Base-by-base conservation (phyloP, 2,797 vertebrate genomes). In the Rhynchotus rufescens region DNA sequence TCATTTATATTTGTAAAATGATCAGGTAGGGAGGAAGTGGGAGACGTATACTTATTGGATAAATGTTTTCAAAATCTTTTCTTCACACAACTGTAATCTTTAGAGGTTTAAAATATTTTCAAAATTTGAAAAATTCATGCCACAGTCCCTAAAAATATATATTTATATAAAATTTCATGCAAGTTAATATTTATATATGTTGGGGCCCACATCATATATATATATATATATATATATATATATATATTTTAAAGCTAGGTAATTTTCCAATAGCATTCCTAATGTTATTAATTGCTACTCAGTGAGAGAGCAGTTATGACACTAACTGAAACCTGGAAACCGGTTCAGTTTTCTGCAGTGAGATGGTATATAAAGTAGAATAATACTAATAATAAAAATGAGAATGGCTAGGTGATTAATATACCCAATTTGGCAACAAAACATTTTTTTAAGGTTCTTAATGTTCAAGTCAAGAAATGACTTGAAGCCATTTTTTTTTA, bases 1-100 rank as follows among this genome's bases (percentile, higher is more conserved):
- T 66, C 44, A 77, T 86, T 85, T 91, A 61, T 6, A 62, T 76
- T 81, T 85, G 28, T 62, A 81, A 36, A 72, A 25, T 16, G 44
- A 72, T 25, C 17, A 38, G 36, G 28, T n/a, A 14, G 34, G 13
- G 10, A 8, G 25, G n/a, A 22, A 49, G 22, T 49, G 32, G 26
- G 9, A 12, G 28, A 34, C 8, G 14, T 34, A 49, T 17, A 73
- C 38, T 76, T 57, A 59, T 66, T 80, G 15, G 76, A 32, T 72
- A 59, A n/a, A 3, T 45, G 26, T 10, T 84, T 76, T 56, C 12
- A 47, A 15, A 3, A 75, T 66, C 6, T 16, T 88, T 62, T 88
- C 83, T 62, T 88, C 83, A 11, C 81, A 61, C 13, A 74, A 1
- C 9, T 64, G 45, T 64, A 40, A 5, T 78, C 3, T 71, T 40